Base-by-base conservation (phyloP, 2,888 invertebrate genomes). In the Apamea epomidion region DNA sequence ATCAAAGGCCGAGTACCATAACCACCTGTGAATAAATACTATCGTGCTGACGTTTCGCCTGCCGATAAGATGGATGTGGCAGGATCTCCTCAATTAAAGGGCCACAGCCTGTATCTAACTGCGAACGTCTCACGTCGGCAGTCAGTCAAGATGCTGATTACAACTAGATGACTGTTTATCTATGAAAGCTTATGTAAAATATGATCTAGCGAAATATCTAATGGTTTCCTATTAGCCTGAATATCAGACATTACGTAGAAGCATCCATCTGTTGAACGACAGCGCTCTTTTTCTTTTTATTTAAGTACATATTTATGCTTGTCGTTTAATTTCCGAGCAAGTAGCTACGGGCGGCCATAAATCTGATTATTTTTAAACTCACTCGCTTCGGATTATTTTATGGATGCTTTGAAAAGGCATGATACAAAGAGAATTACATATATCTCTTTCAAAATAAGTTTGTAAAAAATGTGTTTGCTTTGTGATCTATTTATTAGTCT, bases 341-440 rank as follows among this genome's bases (percentile, higher is more conserved):
- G 89, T 90, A 88, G 89, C 90, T 81, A 82, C 89, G 87, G 91
- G 90, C 90, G 89, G 84, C 80, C 87, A 90, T 93, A 93, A 92
- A 92, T 93, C 89, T 91, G 88, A 91, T 92, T 91, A 93, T 94
- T 93, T 94, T 93, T 93, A 94, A 93, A 93, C 93, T 89, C 90
- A 87, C 88, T 83, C 83, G 83, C 83, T 87, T 82, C 84, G 87
- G 86, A 89, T 91, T 92, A 91, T 89, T 91, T 92, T 91, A 92
- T 90, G 89, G 90, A 86, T 89, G 88, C 91, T 91, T 91, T 89
- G 87, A 87, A 87, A 87, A 87, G 82, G 85, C 87, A 84, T 80
- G 74, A 75, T 80, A 86, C 80, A 87, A 87, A 80, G 81, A 78
- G 86, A 87, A 86, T 80, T 83, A 81, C 82, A 78, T 68, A 29